Conservation (phyloP, 2,113 vertebrate genomes). For the Furnarius figulus region DNA sequence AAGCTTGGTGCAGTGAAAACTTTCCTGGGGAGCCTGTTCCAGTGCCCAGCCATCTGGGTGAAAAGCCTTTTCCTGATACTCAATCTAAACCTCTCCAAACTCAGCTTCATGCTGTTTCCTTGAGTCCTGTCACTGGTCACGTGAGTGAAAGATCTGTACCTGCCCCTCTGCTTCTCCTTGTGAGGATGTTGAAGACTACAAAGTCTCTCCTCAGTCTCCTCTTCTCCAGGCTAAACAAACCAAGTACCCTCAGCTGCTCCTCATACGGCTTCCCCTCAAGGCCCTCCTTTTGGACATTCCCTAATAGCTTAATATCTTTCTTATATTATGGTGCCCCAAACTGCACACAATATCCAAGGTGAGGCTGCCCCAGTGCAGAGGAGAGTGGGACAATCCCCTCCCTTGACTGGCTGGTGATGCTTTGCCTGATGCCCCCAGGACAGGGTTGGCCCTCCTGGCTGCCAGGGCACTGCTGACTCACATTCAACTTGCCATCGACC, state of each 20-base stretch:
- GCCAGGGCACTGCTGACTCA: not conserved
- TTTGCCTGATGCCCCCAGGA: not conserved
- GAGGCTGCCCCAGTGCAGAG: fast-evolving
- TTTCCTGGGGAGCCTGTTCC: not conserved
- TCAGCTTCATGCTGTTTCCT: not conserved
- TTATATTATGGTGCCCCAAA: not conserved
- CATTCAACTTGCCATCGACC: fast-evolving
- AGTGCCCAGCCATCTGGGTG: not conserved
- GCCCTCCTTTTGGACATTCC: not conserved
- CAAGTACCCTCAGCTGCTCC: not conserved
- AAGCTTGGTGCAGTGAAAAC: not conserved
- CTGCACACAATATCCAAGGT: fast-evolving
- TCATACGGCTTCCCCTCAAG: not conserved
- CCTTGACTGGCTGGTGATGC: fast-evolving
- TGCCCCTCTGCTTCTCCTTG: not conserved
- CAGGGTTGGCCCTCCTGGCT: not conserved
- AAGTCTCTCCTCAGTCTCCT: not conserved
- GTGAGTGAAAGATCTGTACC: not conserved
- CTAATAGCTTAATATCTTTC: not conserved
- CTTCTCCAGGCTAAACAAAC: not conserved
- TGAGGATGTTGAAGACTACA: not conserved
- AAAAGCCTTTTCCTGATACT: not conserved
- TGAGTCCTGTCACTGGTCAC: not conserved
- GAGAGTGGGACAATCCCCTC: not conserved
- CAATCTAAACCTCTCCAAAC: not conserved